These are phyloP conservation scores for Leptestheria dahalacensis DNA, from an alignment of 1,140 invertebrate species.

Conservation along the genomic window DNA sequence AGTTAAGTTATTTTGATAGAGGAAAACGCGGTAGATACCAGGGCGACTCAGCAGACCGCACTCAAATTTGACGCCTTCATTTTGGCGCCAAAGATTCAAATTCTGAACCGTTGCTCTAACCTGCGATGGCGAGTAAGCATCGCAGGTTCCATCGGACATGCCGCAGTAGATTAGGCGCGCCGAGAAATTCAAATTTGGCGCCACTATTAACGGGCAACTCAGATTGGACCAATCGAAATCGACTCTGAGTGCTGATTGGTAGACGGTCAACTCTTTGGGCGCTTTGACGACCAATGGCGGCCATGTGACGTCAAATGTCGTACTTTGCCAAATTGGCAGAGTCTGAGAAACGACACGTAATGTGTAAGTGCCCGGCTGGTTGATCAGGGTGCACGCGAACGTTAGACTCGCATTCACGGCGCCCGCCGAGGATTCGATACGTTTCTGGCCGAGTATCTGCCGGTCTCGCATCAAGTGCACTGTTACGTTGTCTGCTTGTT, in stretches of 20 bases:
- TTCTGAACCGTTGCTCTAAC: background rate
- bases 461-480: background rate
- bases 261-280: background rate
- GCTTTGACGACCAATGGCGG: background rate
- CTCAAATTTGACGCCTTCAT: background rate
- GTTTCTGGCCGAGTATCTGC: background rate
- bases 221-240: background rate
- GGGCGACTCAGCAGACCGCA: background rate
- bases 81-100: background rate
- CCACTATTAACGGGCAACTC: background rate
- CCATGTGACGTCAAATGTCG: background rate
- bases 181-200: background rate
- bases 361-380: background rate
- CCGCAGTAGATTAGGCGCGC: background rate
- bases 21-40: constrained; percentile 4
- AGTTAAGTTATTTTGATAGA: background rate
- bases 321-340: background rate
- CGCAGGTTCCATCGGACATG: background rate
- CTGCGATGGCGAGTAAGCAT: background rate
- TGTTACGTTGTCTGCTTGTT: background rate
- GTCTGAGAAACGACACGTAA: background rate
- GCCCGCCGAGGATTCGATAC: background rate
- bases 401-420: background rate
- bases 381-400: background rate
- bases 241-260: background rate